phyloP scores from a whole-genome alignment of 23 tunicate genomes.

The Diplosoma virens region DNA sequence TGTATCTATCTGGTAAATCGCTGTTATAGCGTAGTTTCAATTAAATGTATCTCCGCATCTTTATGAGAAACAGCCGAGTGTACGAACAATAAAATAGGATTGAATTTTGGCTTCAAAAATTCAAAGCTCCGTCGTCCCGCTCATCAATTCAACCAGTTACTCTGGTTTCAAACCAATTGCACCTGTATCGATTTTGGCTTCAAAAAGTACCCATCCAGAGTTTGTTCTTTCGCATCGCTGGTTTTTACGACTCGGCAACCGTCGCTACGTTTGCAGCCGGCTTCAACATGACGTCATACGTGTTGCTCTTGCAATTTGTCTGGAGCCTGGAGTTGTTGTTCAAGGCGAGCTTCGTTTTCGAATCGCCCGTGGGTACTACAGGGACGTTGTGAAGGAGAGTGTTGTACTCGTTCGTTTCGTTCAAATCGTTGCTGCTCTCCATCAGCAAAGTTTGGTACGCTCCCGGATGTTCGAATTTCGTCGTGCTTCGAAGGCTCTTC shows the following conservation, averaged over 20 bases:
- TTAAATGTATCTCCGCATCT: no score
- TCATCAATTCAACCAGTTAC: no score
- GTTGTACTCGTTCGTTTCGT: conserved; percentile 22
- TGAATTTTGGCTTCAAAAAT: no score
- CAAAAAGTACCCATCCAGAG: no score
- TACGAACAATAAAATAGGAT: no score
- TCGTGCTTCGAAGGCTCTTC: conserved; percentile 21
- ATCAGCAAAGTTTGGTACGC: conserved; percentile 30
- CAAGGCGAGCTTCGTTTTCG: background rate
- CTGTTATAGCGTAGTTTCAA: no score
- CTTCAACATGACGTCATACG: background rate
- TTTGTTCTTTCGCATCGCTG: no score
- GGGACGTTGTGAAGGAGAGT: conserved; percentile 12
- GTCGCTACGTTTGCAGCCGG: background rate
- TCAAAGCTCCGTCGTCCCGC: no score
- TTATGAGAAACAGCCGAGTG: no score
- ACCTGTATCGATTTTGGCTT: no score
- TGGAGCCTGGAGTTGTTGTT: conserved; percentile 3
- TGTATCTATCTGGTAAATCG: no score
- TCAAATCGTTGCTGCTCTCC: background rate
- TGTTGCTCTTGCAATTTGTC: background rate
- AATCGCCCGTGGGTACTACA: background rate
- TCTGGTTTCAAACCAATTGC: no score
- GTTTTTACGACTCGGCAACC: background rate
- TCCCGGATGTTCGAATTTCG: background rate